Evolutionary conservation across 2,888 invertebrate genomes (phyloP).

Genomic region (Pollenia labialis): DNA sequence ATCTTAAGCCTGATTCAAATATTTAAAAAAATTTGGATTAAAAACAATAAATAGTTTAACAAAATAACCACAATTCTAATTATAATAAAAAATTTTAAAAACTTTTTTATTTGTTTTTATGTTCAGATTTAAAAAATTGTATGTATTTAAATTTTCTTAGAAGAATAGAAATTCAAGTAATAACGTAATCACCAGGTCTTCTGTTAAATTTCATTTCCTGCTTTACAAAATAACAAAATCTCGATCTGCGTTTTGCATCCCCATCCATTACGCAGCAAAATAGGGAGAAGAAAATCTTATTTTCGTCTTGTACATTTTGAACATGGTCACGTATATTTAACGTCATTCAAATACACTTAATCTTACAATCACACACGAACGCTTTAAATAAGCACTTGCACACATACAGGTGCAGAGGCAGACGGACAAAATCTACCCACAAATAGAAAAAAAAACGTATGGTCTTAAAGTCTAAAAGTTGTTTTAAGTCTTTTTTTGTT

Average conservation of each 20-base stretch:
- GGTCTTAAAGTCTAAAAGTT: constrained; percentile 41
- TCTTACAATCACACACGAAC: constrained; percentile 52
- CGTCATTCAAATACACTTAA: constrained; percentile 65
- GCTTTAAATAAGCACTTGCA: constrained; percentile 15
- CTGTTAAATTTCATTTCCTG: constrained; percentile 58
- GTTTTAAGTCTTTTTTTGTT: constrained; percentile 31
- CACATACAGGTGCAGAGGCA: not conserved
- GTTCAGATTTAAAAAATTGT: no score
- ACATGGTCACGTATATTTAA: constrained; percentile 70
- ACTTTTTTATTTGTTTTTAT: no score
- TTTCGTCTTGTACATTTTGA: constrained; percentile 31
- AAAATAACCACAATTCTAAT: no score
- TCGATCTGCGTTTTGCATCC: not conserved
- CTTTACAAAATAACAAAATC: not conserved
- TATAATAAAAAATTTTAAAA: no score
- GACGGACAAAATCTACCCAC: not conserved
- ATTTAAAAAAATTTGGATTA: no score
- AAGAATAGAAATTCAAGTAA: not conserved
- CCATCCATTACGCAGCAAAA: constrained; percentile 7
- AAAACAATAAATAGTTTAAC: no score
- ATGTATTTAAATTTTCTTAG: not conserved
- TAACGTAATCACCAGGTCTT: constrained; percentile 15
- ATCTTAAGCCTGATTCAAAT: no score
- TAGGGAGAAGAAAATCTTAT: not conserved
- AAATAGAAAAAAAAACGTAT: not conserved